Conservation (phyloP, 1,140 invertebrate genomes). For the Wiebesia pumilae region DNA sequence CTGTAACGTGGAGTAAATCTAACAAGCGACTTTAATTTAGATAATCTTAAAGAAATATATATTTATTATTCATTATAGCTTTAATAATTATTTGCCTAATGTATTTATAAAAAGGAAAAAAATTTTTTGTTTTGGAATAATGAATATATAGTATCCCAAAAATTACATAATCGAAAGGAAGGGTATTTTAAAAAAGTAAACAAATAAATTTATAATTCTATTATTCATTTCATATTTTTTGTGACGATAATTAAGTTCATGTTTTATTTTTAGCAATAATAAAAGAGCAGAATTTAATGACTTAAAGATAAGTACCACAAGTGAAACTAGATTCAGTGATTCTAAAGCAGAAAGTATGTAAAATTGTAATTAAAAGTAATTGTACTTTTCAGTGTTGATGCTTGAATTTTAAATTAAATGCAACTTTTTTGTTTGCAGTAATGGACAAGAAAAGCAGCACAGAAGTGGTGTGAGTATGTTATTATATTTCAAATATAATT, state of each 20-base stretch:
- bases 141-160: no score
- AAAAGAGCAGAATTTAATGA: slow-evolving; percentile 55
- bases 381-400: neutral
- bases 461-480: slow-evolving; percentile 28
- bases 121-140: neutral
- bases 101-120: neutral
- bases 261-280: slow-evolving; percentile 59
- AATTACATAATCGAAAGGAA: no score
- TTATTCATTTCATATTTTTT: neutral
- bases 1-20: no score
- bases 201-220: neutral
- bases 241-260: slow-evolving; percentile 16
- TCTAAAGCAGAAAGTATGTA: slow-evolving; percentile 43
- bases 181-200: neutral
- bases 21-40: no score
- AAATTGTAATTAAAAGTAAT: slow-evolving; percentile 31
- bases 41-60: neutral
- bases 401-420: slow-evolving; percentile 17
- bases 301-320: slow-evolving; percentile 41
- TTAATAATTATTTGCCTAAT: neutral
- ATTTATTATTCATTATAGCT: no score
- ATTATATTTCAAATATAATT: slow-evolving; percentile 1
- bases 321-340: slow-evolving; percentile 30
- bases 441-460: neutral
- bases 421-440: slow-evolving; percentile 24